A percentile compares a stretch with the other conserved stretches of the same genome.
phyloP scores from a whole-genome alignment of 2,888 invertebrate genomes.

The Phalera bucephala region DNA sequence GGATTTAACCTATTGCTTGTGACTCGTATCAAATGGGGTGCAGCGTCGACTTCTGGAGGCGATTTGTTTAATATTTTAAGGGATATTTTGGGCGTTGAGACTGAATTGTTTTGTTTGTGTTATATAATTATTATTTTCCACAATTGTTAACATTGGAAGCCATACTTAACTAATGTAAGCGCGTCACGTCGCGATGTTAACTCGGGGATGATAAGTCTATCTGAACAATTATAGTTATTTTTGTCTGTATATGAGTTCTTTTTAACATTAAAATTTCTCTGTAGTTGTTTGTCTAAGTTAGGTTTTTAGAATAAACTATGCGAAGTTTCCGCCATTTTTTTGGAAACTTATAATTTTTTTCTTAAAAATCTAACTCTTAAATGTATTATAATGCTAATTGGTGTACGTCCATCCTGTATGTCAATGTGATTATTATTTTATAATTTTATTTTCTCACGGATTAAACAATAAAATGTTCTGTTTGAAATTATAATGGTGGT shows the following conservation, averaged over 20 bases:
- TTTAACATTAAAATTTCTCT: constrained; percentile 55
- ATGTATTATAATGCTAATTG: constrained; percentile 76
- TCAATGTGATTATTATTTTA: constrained; percentile 78
- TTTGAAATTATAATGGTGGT: constrained; percentile 73
- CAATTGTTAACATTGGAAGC: constrained; percentile 44
- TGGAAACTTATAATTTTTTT: constrained; percentile 51
- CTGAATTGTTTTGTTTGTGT: constrained; percentile 83
- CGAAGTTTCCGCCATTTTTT: constrained; percentile 54
- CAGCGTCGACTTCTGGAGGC: too few relatives aligned
- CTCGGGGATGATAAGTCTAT: constrained; percentile 56
- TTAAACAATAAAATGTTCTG: constrained; percentile 83
- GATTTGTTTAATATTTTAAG: constrained; percentile 66
- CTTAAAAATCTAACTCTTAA: constrained; percentile 62
- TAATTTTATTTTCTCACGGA: constrained; percentile 76
- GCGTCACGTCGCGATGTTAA: constrained; percentile 44
- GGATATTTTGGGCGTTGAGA: constrained; percentile 74
- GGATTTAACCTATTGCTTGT: constrained; percentile 4
- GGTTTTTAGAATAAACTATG: constrained; percentile 59
- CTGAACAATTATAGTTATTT: constrained; percentile 66
- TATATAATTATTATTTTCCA: constrained; percentile 75
- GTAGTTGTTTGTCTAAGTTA: constrained; percentile 77
- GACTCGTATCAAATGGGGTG: too few relatives aligned
- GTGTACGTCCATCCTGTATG: constrained; percentile 82
- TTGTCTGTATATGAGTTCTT: constrained; percentile 81
- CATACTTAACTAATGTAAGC: constrained; percentile 50